Base-by-base conservation (phyloP, 2,113 vertebrate species). In the Tiliqua scincoides region DNA sequence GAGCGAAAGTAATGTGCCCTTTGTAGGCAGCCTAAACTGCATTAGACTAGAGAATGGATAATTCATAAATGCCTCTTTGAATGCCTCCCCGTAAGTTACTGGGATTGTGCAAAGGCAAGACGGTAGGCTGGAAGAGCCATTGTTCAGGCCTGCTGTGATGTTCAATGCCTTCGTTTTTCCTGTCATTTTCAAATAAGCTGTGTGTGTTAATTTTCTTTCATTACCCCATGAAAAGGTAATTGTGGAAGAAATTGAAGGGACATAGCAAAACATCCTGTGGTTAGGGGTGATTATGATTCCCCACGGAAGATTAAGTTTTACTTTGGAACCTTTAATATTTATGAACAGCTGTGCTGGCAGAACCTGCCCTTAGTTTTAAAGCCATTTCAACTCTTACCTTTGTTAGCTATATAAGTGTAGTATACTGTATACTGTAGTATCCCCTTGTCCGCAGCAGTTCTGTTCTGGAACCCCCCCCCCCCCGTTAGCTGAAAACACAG, bases 281-380 rank as follows among this genome's bases (percentile, higher is more conserved):
- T 85, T 79, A 79, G 84, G 30, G 91, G 85, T 84, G 0, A 79
- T 89, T 93, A 89, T 88, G 87, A 89, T 91, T 90, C 79, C 68
- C 43, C 0, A 0, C 83, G 76, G 63, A 71, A 87, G 88, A 93
- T 91, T 30, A 90, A 91, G 71, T 84, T 79, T 76, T 76, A 0
- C 0, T 78, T 73, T 80, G 90, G 59, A 85, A 75, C 82, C 78
- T 93, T 76, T 84, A 93, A 89, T 92, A 91, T 94, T 95, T 89
- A 91, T 89, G 74, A 82, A 86, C 85, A 84, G 87, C 59, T 79
- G 76, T 90, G 83, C 84, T 0, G 0, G 71, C 84, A 87, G 83
- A 89, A 87, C 87, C 88, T 71, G 83, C 93, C 88, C 91, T 84
- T 72, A 90, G 77, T 77, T 89, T 89, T 90, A 85, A 90, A 93